Evolutionary conservation across 2,113 vertebrate genomes (phyloP).

Genomic region (Rhabdornis inornatus): DNA sequence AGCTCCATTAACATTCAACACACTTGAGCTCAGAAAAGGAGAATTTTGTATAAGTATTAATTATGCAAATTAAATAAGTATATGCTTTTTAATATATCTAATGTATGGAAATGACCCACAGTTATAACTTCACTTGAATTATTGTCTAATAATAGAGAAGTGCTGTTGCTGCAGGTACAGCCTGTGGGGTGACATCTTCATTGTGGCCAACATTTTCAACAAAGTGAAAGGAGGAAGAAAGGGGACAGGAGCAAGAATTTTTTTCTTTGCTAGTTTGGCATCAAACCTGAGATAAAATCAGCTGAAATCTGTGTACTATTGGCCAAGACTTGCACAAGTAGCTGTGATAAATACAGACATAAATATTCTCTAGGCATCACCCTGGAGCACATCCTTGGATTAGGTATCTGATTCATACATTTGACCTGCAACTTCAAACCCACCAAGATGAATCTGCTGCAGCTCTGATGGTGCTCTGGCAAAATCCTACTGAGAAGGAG

Average conservation of each 20-base stretch:
- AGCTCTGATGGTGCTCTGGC: not conserved
- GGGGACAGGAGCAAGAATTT: not conserved
- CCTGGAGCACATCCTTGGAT: not conserved
- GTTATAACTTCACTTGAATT: not conserved
- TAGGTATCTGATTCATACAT: not conserved
- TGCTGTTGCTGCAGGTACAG: not conserved
- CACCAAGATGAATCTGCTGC: not conserved
- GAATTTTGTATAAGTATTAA: not conserved
- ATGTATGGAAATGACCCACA: not conserved
- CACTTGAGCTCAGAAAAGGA: not conserved
- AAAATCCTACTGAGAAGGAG: not conserved
- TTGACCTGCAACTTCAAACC: not conserved
- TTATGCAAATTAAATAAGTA: not conserved
- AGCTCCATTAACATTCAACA: not conserved
- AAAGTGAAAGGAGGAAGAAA: not conserved
- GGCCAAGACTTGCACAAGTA: not conserved
- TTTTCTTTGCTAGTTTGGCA: not conserved
- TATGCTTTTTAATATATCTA: not conserved
- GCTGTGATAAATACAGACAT: not conserved
- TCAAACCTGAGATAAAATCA: not conserved
- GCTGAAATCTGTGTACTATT: not conserved
- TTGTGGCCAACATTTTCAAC: not conserved
- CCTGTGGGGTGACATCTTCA: not conserved
- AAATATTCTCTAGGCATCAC: not conserved
- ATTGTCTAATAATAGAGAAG: not conserved